phyloP scores from a whole-genome alignment of 2,797 vertebrate species.

The Phrynocephalus forsythii region DNA sequence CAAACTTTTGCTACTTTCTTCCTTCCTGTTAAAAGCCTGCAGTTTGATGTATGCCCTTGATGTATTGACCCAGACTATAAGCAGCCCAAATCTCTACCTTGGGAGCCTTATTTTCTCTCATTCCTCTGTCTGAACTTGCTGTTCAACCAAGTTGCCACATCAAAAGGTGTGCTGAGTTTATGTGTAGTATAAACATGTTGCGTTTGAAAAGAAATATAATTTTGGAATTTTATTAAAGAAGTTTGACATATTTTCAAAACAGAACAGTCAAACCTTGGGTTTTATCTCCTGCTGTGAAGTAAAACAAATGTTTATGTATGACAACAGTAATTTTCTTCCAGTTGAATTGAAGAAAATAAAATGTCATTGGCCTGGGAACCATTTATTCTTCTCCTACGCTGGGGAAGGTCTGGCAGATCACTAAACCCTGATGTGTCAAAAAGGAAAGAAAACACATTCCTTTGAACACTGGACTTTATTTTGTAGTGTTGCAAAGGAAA shows the following conservation, averaged over 20 bases:
- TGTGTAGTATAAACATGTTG: constrained; percentile 35
- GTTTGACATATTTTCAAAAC: constrained; percentile 30
- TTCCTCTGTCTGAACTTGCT: constrained; percentile 60
- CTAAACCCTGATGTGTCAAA: constrained; percentile 38
- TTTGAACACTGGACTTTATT: constrained; percentile 5
- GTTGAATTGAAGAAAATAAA: neutral
- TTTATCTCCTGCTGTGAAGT: constrained; percentile 1
- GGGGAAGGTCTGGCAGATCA: neutral
- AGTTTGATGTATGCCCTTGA: neutral
- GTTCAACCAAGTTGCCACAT: constrained; percentile 18
- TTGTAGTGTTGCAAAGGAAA: constrained; percentile 50
- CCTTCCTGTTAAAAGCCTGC: constrained; percentile 45
- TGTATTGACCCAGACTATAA: constrained; percentile 42
- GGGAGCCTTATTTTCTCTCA: constrained; percentile 60
- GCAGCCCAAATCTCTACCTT: constrained; percentile 41
- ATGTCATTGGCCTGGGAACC: neutral
- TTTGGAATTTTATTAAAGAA: constrained; percentile 32
- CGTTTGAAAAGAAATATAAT: constrained; percentile 34
- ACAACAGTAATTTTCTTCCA: neutral
- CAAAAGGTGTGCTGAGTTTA: constrained; percentile 25
- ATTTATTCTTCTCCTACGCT: constrained; percentile 26
- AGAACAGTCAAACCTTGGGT: neutral
- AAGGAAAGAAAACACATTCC: constrained; percentile 7
- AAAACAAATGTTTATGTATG: neutral
- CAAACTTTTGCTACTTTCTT: neutral